These are phyloP conservation scores for Desmophyllum pertusum DNA, from an alignment of 92 coral and sea anemone species.

Conservation along the genomic window DNA sequence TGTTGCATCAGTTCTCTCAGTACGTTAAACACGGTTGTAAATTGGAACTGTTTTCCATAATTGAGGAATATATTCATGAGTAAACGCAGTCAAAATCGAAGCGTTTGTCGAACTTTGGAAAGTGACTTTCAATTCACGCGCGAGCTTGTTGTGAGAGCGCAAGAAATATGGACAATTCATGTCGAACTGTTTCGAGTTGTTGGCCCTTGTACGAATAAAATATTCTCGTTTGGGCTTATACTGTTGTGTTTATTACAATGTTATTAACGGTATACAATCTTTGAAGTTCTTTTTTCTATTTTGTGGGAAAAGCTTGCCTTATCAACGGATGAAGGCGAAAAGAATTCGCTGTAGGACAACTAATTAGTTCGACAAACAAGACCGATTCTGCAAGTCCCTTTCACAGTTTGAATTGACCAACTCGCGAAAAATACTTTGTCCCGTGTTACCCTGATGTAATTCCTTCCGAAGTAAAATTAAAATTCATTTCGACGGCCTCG, in stretches of 20 bases:
- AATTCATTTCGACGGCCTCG: constrained; percentile 17
- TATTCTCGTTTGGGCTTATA: neutral
- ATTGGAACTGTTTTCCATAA: constrained; percentile 64
- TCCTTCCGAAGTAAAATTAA: constrained; percentile 5
- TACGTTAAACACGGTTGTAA: constrained; percentile 34
- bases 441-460: constrained; percentile 1
- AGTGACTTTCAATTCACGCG: constrained; percentile 26
- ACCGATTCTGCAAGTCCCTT: constrained; percentile 46
- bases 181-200: neutral
- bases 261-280: neutral
- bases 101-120: constrained; percentile 29
- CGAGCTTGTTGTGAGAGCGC: constrained; percentile 20
- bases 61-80: constrained; percentile 74
- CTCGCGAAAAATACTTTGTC: constrained; percentile 16
- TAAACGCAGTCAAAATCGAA: constrained; percentile 31
- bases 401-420: constrained; percentile 31
- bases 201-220: neutral
- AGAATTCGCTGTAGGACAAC: constrained; percentile 65
- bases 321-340: constrained; percentile 55
- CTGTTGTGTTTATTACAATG: neutral
- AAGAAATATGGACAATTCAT: constrained; percentile 24
- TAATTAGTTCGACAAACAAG: constrained; percentile 74
- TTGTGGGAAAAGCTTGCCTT: constrained; percentile 34
- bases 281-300: constrained; percentile 6
- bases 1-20: constrained; percentile 32